Evolutionary conservation across 2,797 vertebrate genomes (phyloP), one percentile per base, ranked within the genome.

Genomic region (Gallirallus australis): DNA sequence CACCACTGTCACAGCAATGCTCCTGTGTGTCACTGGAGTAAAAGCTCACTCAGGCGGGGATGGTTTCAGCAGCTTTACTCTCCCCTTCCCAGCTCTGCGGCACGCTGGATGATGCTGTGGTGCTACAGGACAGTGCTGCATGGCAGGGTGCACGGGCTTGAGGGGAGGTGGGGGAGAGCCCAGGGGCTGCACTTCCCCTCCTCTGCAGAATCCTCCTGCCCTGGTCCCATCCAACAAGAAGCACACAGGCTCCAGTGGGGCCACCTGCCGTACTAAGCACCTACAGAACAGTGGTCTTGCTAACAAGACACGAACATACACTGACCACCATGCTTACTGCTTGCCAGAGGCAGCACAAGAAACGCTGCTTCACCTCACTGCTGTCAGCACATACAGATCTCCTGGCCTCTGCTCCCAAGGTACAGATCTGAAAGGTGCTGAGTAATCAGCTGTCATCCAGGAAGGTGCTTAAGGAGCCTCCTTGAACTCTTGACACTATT

Each of bases 291-390:
- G 4, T 80, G 53, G 40, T 50, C 24, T 60, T 52, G 15, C 24
- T 78, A 47, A 33, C 12, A 24, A 47, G 64, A 25, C 64, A 66
- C 4, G 1, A 86, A 70, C 2, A 3, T 19, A 19, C 0, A 0
- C 30, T 3, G 7, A 71, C 24, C 2, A 1, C 11, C 3, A 3
- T 1, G 0, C 17, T 59, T 33, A 50, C 39, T 65, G 50, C 50
- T 37, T 61, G 23, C 12, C 33, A 57, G 40, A 56, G 20, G 45
- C 72, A 78, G 28, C n/a, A 23, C 7, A 19, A 83, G 48, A 64
- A 78, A 81, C 1, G 2, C 13, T 50, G 15, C 45, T 91, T 82
- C 56, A 27, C 19, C 31, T 54, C 6, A 5, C n/a, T 15, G 50
- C 65, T 68, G 83, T 69, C 73, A 76, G 63, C 56, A 68, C 2